Evolutionary conservation across 2,113 vertebrate genomes (phyloP), one percentile per base, ranked within the genome.

Genomic region (Syrmaticus mikado): DNA sequence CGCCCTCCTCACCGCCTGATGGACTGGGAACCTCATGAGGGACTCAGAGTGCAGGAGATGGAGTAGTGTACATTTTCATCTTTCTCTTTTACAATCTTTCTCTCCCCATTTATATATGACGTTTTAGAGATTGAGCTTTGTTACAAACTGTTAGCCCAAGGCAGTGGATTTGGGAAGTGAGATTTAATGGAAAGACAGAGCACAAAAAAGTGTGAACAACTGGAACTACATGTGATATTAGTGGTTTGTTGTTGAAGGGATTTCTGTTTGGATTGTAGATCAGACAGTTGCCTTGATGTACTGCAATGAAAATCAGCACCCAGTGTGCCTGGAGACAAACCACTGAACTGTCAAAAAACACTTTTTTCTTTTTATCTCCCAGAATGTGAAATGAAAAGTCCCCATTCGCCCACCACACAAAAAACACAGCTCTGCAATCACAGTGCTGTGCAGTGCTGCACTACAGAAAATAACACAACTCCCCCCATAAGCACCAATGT

Each of bases 61-160:
- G 52, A 75, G 87, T 91, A 85, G 90, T 87, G 96, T 96, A 95
- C 95, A 90, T 93, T 86, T 97, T 97, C 97, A 98, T 98, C 97
- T 97, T 97, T 97, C 96, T 98, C 96, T 97, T 98, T 98, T 97
- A 98, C 94, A 95, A 95, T 96, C 94, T 91, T 96, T 90, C 92
- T 89, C 96, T 90, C 92, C 95, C 96, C 94, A 95, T 95, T 98
- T 97, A 97, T 94, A 88, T 74, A 89, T 95, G 97, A 97, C 90
- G 93, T 96, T 93, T 97, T 95, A 87, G 96, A 97, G 96, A 96
- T n/a, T 93, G 89, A 97, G 97, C 94, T 97, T 97, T 98, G 94
- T 91, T 95, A 95, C 96, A 93, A 97, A 97, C 97, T 97, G 76
- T 97, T 98, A 97, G 97, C 97, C 97, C 96, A 96, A 97, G 97